Base-by-base conservation (phyloP, 2,797 vertebrate species). In the Eidolon dupreanum region DNA sequence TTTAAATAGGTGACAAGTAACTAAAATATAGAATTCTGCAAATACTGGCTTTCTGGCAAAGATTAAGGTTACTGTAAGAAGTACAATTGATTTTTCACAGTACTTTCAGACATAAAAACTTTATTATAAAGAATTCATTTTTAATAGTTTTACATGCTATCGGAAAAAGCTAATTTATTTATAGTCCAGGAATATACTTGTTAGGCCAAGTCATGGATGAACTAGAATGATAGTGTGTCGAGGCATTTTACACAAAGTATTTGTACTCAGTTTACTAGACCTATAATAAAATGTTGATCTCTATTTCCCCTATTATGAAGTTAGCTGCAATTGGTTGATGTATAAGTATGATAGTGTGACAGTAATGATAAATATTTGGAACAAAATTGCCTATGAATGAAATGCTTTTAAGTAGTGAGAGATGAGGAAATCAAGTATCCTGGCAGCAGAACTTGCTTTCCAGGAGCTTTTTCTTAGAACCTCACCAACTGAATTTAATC, bases 381-480 rank as follows among this genome's bases (percentile, higher is more conserved):
- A 55, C 43, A 81, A 70, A 86, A 90, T 57, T 89, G 79, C 16
- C 46, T 20, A 41, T 70, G 74, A 91, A 81, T 84, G 84, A 83
- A 87, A 88, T 91, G 68, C 3, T 57, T 90, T 15, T 65, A 86
- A 53, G 15, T 71, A 81, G 70, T 46, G 9, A 41, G 90, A 49
- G 24, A n/a, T 92, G 43, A 94, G 36, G n/a, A 91, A 93, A 85
- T 95, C 49, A 74, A 49, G 87, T 94, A 93, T 51, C 61, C 49
- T 85, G 79, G 66, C 66, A 31, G 17, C 41, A 89, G 46, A 89
- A 89, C 15, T 94, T 97, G 57, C 15, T 93, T 93, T 94, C 73
- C 20, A 41, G 8, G 19, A 74, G 38, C 13, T 93, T 92, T 79
- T 93, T 94, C 10, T 61, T 78, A 31, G 28, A 81, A 49, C 19